Percentiles rank a stretch among this genome's conserved stretches.
Evolutionary conservation across 2,797 vertebrate genomes (phyloP).

Genomic region (Adrianichthys oophorus): DNA sequence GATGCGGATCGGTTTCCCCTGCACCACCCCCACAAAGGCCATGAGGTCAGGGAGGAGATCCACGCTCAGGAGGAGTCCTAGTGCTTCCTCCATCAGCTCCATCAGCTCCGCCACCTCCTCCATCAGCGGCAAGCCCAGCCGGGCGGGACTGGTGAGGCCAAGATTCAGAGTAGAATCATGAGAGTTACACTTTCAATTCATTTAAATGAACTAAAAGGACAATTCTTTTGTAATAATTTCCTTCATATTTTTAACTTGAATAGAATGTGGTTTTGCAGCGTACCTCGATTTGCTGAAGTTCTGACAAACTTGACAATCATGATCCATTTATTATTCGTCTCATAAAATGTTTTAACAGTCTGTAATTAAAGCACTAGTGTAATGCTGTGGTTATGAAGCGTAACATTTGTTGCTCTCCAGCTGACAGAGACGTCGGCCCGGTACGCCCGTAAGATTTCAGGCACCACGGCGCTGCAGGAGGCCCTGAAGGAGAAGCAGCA

Average conservation of each 20-base stretch:
- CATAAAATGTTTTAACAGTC: no score
- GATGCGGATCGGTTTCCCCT: constrained; percentile 95
- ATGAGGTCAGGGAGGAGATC: constrained; percentile 85
- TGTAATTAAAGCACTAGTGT: no score
- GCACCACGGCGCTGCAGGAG: constrained; percentile 96
- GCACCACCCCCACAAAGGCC: constrained; percentile 90
- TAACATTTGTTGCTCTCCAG: constrained; percentile 60
- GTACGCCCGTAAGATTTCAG: constrained; percentile 94
- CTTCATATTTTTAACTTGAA: no score
- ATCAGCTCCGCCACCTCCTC: constrained; percentile 95
- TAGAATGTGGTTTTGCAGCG: no score
- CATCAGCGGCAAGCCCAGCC: constrained; percentile 92
- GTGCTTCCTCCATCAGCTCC: constrained; percentile 93
- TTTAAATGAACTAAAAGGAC: no score
- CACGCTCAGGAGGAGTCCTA: constrained; percentile 88
- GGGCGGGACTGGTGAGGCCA: constrained; percentile 90
- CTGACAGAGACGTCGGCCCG: constrained; percentile 96
- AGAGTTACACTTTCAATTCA: no score
- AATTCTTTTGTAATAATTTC: no score
- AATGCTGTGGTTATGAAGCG: no score
- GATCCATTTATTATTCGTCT: no score
- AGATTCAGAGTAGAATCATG: not conserved
- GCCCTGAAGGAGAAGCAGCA: constrained; percentile 99
- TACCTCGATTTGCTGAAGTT: no score
- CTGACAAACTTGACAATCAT: no score